Conservation (phyloP, 1,140 invertebrate species). For the Drosophila seguyi region DNA sequence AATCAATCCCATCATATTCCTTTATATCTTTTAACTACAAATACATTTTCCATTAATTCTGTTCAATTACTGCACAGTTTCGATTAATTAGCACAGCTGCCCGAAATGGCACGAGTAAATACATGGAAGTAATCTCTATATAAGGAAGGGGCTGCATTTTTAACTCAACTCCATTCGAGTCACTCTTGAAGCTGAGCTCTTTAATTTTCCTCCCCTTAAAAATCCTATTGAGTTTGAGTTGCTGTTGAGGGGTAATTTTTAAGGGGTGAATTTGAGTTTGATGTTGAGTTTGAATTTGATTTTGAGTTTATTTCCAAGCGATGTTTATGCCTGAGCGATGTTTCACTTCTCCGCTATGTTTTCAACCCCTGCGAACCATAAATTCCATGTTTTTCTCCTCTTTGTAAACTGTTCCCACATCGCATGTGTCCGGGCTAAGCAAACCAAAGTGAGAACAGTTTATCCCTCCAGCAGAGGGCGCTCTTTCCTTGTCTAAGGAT, state of each 20-base stretch:
- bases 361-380: conserved; percentile 34
- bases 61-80: conserved; percentile 48
- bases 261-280: conserved; percentile 24
- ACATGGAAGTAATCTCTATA: conserved; percentile 13
- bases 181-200: not conserved
- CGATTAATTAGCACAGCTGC: conserved; percentile 72
- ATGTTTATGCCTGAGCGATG: conserved; percentile 20
- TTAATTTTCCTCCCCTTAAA: conserved; percentile 11
- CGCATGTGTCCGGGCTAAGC: conserved; percentile 30
- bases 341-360: conserved; percentile 22
- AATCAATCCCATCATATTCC: not conserved
- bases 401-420: conserved; percentile 32
- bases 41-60: conserved; percentile 27
- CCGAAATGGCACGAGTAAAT: conserved; percentile 3
- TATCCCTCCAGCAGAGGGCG: conserved; percentile 42
- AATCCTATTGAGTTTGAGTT: conserved; percentile 14
- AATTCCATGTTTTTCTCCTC: conserved; percentile 15
- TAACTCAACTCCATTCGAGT: conserved; percentile 13
- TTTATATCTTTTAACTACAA: not conserved
- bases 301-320: conserved; percentile 32
- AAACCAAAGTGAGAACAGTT: conserved; percentile 33
- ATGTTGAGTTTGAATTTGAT: conserved; percentile 29
- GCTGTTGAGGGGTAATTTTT: conserved; percentile 13
- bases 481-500: conserved; percentile 21
- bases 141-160: conserved; percentile 1